Evolutionary conservation across 2,113 vertebrate species (phyloP).

Genomic region (Ovis canadensis): DNA sequence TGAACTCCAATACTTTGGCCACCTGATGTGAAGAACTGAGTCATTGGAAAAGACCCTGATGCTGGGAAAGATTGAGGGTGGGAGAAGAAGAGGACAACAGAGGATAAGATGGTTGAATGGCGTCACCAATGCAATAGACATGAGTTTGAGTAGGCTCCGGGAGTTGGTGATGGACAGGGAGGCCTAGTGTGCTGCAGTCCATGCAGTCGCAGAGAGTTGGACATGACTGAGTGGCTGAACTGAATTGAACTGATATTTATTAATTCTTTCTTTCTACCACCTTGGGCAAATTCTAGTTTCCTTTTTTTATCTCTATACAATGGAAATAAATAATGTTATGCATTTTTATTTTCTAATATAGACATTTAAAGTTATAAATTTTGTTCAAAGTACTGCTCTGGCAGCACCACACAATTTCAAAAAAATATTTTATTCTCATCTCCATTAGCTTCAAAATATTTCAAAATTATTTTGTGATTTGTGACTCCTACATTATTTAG

Average conservation of each 20-base stretch:
- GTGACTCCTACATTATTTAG: not conserved
- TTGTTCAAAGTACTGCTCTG: not conserved
- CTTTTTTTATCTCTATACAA: not conserved
- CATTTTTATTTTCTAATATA: not conserved
- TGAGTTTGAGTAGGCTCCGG: not conserved
- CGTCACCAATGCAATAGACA: not conserved
- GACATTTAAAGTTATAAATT: not conserved
- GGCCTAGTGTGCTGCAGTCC: not conserved
- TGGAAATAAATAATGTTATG: not conserved
- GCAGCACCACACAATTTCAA: not conserved
- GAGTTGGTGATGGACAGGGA: not conserved
- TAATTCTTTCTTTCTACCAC: not conserved
- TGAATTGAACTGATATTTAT: not conserved
- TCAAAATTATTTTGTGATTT: not conserved
- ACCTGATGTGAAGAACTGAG: not conserved
- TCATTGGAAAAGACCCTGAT: not conserved
- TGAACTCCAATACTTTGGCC: not conserved
- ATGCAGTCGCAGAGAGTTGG: accelerated
- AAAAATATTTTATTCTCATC: not conserved
- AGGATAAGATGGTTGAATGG: not conserved
- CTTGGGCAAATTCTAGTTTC: not conserved
- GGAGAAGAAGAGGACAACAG: not conserved
- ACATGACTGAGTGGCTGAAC: not conserved
- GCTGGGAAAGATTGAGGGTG: not conserved
- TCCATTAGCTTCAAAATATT: not conserved